phyloP scores from a whole-genome alignment of 2,888 invertebrate genomes.

The Melanargia galathea region DNA sequence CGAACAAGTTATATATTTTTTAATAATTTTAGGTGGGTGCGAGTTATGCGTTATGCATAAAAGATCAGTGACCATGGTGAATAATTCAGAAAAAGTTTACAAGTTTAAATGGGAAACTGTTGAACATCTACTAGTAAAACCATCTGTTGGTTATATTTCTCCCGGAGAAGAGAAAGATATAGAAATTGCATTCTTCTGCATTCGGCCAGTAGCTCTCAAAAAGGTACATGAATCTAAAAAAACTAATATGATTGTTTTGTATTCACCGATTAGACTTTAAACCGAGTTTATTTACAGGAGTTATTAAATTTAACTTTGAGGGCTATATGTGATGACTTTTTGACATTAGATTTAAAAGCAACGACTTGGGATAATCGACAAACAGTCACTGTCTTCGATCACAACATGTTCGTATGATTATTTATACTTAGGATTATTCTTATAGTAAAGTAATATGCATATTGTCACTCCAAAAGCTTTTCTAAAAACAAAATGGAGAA shows the following conservation, averaged over 20 bases:
- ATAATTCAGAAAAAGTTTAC: slow-evolving; percentile 75
- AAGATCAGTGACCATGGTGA: slow-evolving; percentile 67
- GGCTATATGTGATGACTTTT: slow-evolving; percentile 61
- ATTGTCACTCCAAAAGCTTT: neutral
- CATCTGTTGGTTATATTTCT: slow-evolving; percentile 71
- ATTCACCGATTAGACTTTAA: neutral
- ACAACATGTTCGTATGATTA: slow-evolving; percentile 52
- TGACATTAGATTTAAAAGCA: slow-evolving; percentile 62
- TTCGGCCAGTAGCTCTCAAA: slow-evolving; percentile 54
- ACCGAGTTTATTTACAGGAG: slow-evolving; percentile 54
- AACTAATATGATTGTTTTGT: neutral
- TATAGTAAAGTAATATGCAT: neutral
- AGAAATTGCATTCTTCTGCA: slow-evolving; percentile 67
- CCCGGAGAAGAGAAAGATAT: slow-evolving; percentile 77
- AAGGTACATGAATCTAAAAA: slow-evolving; percentile 50
- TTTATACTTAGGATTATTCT: neutral
- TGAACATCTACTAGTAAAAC: slow-evolving; percentile 63
- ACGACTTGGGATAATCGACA: slow-evolving; percentile 75
- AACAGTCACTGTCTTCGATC: slow-evolving; percentile 65
- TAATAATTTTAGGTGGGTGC: slow-evolving; percentile 60
- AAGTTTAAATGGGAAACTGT: slow-evolving; percentile 65
- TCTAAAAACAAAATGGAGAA: neutral
- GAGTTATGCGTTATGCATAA: slow-evolving; percentile 63
- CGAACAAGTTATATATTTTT: neutral
- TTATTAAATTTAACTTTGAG: slow-evolving; percentile 55